phyloP scores from a whole-genome alignment of 2,113 vertebrate species.

The Cheilinus undulatus region DNA sequence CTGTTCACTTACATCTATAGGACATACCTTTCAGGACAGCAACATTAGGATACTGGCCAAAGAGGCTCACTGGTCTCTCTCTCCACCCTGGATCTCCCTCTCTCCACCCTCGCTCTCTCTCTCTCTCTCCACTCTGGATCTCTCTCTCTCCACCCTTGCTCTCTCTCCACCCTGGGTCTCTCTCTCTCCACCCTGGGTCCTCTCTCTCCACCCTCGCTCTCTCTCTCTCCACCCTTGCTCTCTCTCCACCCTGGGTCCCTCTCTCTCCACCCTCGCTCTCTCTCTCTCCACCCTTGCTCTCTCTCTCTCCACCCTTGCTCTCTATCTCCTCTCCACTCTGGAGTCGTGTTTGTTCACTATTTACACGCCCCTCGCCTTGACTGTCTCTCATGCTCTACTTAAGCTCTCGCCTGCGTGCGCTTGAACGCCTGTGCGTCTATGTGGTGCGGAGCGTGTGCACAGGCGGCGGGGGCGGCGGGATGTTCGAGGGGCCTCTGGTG shows the following conservation, averaged over 20 bases:
- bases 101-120: background rate
- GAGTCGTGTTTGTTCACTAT: constrained; percentile 38
- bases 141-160: no score
- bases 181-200: no score
- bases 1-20: no score
- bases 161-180: constrained; percentile 7
- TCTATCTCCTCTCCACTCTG: background rate
- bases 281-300: background rate
- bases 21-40: no score
- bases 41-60: no score
- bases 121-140: no score
- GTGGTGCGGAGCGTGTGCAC: background rate
- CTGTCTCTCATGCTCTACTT: constrained; percentile 58
- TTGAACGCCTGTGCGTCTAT: constrained; percentile 23
- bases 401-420: constrained; percentile 31
- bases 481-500: constrained; percentile 3
- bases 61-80: no score
- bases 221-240: no score
- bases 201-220: no score
- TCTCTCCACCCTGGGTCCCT: background rate
- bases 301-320: constrained; percentile 8
- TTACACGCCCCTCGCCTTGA: constrained; percentile 42
- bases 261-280: no score
- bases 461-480: constrained; percentile 5
- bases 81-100: no score